Evolutionary conservation across 2,113 vertebrate species (phyloP), one percentile per base, ranked within the genome.

Genomic region (Gila orcuttii): DNA sequence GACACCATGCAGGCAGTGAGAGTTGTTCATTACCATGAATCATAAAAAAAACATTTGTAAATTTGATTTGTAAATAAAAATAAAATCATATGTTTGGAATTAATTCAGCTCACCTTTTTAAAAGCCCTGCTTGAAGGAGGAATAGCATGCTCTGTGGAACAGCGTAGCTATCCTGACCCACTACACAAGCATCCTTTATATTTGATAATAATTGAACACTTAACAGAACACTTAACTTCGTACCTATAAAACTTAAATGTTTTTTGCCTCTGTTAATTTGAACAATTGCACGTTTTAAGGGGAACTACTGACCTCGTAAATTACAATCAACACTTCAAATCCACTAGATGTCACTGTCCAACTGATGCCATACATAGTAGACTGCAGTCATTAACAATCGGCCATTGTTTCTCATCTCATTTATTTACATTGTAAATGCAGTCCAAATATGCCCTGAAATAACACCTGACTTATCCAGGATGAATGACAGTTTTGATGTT

Each of bases 281-380:
- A 28, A 64, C 33, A 66, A 66, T 66, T 33, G 2, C 64, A 33
- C 12, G 25, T 31, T 66, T 66, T 66, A 17, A 60, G 2, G 28
- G 17, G 62, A 66, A 17, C 25, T 12, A 13, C 25, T 15, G 62
- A 31, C 4, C 25, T 66, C 12, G 2, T 66, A 12, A 5, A n/a
- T 66, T 33, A 28, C 10, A 64, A 31, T 0, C 5, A 76, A 52
- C 13, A 76, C 74, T 9, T 77, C 21, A 52, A 52, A 31, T 77
- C 47, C 74, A 77, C 15, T 77, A 77, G 47, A 55, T 77, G 74
- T 21, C 74, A 17, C 25, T 55, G 47, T 76, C 47, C 47, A 31
- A 33, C 25, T 55, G 74, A 76, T 28, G 23, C 2, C 28, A 7
- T n/a, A 68, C 10, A 9, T 39, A 69, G 33, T 39, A 23, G 68